These are phyloP conservation scores for Brachionus koreanus DNA, from an alignment of 1,140 invertebrate genomes.

Conservation along the genomic window DNA sequence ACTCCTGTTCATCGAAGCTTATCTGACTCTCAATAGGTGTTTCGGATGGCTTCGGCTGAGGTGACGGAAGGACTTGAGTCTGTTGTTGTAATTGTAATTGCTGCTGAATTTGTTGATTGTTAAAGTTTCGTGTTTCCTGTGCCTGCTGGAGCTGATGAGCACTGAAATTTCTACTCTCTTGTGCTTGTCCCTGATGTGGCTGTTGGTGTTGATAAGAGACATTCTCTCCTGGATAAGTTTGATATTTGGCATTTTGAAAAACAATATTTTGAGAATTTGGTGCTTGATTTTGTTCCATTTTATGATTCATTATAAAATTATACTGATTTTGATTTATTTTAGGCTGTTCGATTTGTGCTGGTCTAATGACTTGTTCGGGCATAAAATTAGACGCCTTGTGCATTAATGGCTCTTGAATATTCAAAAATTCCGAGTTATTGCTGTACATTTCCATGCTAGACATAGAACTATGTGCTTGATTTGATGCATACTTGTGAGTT, in stretches of 20 bases:
- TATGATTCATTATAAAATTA: slow-evolving; percentile 17
- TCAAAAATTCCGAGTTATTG: slow-evolving; percentile 3
- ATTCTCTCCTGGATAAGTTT: neutral
- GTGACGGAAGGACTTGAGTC: neutral
- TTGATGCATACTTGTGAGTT: slow-evolving; percentile 24
- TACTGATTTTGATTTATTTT: slow-evolving; percentile 28
- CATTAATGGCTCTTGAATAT: neutral
- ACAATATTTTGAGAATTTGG: neutral
- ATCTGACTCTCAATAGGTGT: neutral
- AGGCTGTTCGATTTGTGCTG: neutral
- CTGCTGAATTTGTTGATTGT: neutral
- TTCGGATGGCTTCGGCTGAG: neutral
- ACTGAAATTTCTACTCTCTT: neutral
- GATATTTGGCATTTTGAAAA: neutral
- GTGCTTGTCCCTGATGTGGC: neutral
- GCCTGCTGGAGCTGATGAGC: neutral
- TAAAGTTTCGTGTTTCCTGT: neutral
- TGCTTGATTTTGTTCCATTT: slow-evolving; percentile 2
- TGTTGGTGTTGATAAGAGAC: neutral
- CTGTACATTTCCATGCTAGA: neutral
- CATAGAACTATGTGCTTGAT: slow-evolving; percentile 13
- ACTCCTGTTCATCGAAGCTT: slow-evolving; percentile 9
- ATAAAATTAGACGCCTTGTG: slow-evolving; percentile 50
- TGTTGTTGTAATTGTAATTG: neutral
- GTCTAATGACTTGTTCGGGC: slow-evolving; percentile 40